Base-by-base conservation (phyloP, 2,113 vertebrate genomes). In the Eudyptes chrysolophus region DNA sequence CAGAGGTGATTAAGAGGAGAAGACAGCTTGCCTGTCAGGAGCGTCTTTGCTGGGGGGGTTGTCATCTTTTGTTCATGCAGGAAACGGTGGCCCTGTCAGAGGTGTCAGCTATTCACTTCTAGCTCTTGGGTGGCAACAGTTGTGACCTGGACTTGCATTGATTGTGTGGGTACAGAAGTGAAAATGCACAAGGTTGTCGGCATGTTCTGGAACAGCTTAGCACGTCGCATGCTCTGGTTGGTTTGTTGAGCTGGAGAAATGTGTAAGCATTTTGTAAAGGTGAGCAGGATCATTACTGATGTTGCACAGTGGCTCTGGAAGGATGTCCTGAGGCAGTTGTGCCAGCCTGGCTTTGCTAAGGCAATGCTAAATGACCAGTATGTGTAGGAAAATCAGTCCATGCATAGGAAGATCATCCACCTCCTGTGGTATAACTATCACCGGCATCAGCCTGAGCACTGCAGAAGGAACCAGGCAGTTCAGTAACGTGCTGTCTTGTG, bases 241-340 rank as follows among this genome's bases (percentile, higher is more conserved):
- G 36, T 6, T n/a, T 18, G 34, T 30, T 7, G n/a, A 25, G 69
- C 74, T 42, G 62, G 9, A 34, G 51, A 8, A 13, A 8, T 0
- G 5, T 1, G 48, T 9, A 4, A 18, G 40, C 10, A 2, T 5
- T 51, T 9, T 7, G 40, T 32, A 5, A 13, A 29, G 40, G 61
- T 1, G 6, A 44, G 38, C 2, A 1, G 57, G 36, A 15, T 18
- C 2, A 1, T 21, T 40, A 6, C 30, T 1, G 1, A 1, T 12
- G 32, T 11, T 9, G 25, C 6, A 0, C 21, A 2, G 62, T 3
- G 9, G 51, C 64, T 42, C 61, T 26, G 52, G 40, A 15, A 16
- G 26, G 85, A 6, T 30, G 57, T 62, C 36, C 48, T 0, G 1
- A 10, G n/a, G 49, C 49, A 2, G 16, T 6, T 25, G 34, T 62